phyloP scores from a whole-genome alignment of 2,888 invertebrate genomes.

The Lasioglossum figueresi region DNA sequence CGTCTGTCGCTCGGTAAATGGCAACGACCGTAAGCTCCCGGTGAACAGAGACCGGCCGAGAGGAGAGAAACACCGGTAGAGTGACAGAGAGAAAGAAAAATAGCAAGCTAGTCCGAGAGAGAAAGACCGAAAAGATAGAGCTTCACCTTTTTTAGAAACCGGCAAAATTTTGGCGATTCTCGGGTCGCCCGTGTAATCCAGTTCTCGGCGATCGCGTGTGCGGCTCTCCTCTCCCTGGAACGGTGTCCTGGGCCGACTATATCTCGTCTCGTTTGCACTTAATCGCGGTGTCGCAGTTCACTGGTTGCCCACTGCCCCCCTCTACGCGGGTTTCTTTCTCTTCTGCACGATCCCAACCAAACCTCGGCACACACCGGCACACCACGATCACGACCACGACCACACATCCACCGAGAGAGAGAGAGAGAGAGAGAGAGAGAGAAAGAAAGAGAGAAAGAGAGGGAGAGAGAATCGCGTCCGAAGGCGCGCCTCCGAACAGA shows the following conservation, averaged over 20 bases:
- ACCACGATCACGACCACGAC: conserved; percentile 33
- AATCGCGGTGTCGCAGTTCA: conserved; percentile 50
- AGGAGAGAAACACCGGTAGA: neutral
- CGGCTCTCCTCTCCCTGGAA: conserved; percentile 16
- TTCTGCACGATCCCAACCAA: conserved; percentile 62
- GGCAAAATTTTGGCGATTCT: conserved; percentile 82
- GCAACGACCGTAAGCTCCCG: conserved; percentile 24
- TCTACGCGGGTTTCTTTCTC: conserved; percentile 38
- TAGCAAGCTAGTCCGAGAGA: neutral
- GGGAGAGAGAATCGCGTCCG: conserved; percentile 20
- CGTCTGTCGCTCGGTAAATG: neutral
- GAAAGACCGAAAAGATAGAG: neutral
- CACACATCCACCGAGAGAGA: neutral
- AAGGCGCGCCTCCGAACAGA: conserved; percentile 42
- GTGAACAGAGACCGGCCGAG: neutral
- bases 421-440: conserved; percentile 13
- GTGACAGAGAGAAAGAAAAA: neutral
- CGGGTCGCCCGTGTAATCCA: conserved; percentile 82
- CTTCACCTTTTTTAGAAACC: conserved; percentile 82
- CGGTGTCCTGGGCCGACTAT: conserved; percentile 43
- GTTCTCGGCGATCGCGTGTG: conserved; percentile 74
- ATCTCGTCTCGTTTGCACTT: conserved; percentile 55
- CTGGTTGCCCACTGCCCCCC: conserved; percentile 39
- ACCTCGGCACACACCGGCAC: conserved; percentile 44
- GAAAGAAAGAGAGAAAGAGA: neutral